These are phyloP conservation scores for Gracilinanus agilis DNA, from an alignment of 2,113 vertebrate genomes.

Conservation along the genomic window DNA sequence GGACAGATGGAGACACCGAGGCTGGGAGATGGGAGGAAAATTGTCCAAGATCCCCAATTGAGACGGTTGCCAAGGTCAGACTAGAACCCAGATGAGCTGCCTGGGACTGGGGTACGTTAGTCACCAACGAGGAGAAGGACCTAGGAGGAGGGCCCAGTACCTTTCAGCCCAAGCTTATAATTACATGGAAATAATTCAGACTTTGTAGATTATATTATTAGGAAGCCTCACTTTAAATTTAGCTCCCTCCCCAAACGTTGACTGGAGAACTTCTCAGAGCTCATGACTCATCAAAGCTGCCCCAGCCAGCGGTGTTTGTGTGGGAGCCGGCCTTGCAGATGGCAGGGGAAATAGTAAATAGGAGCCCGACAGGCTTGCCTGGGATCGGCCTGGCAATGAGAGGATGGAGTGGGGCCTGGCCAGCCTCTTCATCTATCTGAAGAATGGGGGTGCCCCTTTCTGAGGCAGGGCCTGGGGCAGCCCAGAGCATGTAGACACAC, in stretches of 20 bases:
- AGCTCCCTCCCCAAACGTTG: slow-evolving; percentile 79
- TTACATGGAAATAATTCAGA: slow-evolving; percentile 63
- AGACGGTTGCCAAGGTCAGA: background rate
- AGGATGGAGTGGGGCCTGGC: background rate
- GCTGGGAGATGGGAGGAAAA: background rate
- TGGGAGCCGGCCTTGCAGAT: background rate
- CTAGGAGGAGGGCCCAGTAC: background rate
- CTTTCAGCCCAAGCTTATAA: slow-evolving; percentile 27
- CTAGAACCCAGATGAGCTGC: background rate
- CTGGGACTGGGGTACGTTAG: background rate
- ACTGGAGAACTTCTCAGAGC: slow-evolving; percentile 63
- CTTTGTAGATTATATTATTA: slow-evolving; percentile 73
- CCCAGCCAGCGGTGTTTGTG: background rate
- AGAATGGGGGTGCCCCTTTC: background rate
- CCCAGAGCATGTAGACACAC: background rate
- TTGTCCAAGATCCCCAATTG: background rate
- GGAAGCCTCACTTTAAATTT: slow-evolving; percentile 79
- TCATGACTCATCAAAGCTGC: slow-evolving; percentile 65
- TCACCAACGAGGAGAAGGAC: background rate
- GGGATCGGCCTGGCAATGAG: background rate
- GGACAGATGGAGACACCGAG: background rate
- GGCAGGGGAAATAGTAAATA: background rate
- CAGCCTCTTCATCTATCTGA: too few relatives aligned
- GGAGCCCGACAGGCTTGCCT: background rate
- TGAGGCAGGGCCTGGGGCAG: background rate